Percentiles rank a stretch among this genome's conserved stretches.
Conservation (phyloP, 92 coral and sea anemone species). For the Phenganax stokvisi region DNA sequence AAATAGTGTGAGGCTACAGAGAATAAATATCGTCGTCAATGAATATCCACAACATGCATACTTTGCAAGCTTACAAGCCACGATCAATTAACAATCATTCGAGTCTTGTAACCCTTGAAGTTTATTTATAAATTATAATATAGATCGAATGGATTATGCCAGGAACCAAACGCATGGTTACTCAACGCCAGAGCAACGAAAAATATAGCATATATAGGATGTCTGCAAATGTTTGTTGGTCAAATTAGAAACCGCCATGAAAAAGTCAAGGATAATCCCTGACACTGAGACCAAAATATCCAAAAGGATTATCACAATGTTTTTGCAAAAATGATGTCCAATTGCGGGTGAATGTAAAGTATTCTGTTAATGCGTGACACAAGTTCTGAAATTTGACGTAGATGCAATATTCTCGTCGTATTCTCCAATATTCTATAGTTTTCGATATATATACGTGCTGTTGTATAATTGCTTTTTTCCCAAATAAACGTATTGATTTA, state of each 20-base stretch:
- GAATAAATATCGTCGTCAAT: constrained; percentile 1
- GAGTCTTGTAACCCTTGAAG: background rate
- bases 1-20: background rate
- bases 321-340: background rate
- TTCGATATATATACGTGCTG: too few relatives aligned
- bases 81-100: background rate
- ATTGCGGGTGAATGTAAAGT: background rate
- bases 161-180: background rate
- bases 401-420: constrained; percentile 1
- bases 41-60: constrained; percentile 24
- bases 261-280: constrained; percentile 2
- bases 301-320: background rate
- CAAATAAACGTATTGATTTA: too few relatives aligned
- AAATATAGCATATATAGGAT: background rate
- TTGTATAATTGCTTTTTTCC: too few relatives aligned
- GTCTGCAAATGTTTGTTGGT: constrained; percentile 19
- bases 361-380: background rate
- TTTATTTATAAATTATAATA: background rate
- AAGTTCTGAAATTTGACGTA: background rate
- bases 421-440: background rate
- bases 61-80: background rate
- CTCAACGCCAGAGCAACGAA: background rate
- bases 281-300: background rate
- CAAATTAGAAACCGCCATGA: background rate
- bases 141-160: background rate